These are phyloP conservation scores for Orthonychiurus folsomi DNA, from an alignment of 2,888 invertebrate genomes.

Conservation along the genomic window DNA sequence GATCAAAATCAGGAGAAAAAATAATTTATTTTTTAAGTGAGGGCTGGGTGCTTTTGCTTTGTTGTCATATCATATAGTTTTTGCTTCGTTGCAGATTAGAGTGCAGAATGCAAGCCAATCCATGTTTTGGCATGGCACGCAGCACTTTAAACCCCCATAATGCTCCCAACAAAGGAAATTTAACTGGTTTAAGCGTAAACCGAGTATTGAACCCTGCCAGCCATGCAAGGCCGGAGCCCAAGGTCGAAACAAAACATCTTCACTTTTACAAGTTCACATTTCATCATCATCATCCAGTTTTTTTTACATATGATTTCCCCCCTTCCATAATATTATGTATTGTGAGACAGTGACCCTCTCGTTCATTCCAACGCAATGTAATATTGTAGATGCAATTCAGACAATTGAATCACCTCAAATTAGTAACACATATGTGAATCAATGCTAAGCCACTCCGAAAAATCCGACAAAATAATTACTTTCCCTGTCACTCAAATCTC, in stretches of 20 bases:
- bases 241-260: not conserved
- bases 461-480: not conserved
- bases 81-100: no score
- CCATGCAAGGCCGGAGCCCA: not conserved
- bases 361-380: not conserved
- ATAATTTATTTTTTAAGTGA: no score
- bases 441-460: no score
- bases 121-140: not conserved
- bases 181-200: constrained; percentile 1
- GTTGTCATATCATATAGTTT: no score
- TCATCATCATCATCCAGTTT: not conserved
- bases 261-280: no score
- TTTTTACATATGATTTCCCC: not conserved
- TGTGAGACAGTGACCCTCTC: not conserved
- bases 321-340: not conserved
- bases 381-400: not conserved
- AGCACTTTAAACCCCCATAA: not conserved
- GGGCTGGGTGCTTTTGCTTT: no score
- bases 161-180: not conserved
- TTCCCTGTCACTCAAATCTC: no score
- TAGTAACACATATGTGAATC: no score
- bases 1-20: no score
- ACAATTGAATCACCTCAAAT: not conserved
- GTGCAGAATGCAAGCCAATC: not conserved
- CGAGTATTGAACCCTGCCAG: constrained; percentile 1